Conservation (phyloP, 2,113 vertebrate species). For the Myrmophylax atrothorax region DNA sequence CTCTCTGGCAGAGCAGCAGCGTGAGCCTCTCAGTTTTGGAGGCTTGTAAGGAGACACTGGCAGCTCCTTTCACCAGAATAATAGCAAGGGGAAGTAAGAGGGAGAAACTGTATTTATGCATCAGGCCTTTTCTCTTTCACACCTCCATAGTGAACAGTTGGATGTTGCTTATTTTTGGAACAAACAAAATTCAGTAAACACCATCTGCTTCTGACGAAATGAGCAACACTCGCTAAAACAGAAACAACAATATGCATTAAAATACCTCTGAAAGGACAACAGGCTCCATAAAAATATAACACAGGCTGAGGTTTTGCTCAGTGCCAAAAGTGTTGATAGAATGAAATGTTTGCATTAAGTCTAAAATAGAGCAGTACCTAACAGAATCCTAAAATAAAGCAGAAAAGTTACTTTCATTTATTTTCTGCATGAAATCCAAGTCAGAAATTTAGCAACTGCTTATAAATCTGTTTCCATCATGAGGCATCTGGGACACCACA, state of each 20-base stretch:
- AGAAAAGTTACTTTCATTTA: background rate
- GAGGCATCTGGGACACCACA: background rate
- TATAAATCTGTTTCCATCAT: background rate
- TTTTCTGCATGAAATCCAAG: background rate
- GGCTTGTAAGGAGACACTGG: background rate
- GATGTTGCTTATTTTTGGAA: constrained; percentile 54
- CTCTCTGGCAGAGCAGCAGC: background rate
- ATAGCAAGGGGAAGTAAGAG: constrained; percentile 7
- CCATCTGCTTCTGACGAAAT: constrained; percentile 65
- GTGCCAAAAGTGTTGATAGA: background rate
- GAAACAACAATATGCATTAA: constrained; percentile 16
- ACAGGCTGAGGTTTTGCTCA: background rate
- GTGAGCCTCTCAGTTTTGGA: background rate
- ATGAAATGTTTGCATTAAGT: background rate
- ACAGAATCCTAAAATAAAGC: background rate
- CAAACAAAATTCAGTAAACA: constrained; percentile 46
- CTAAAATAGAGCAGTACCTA: background rate
- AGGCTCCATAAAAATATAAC: background rate
- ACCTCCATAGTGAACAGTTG: constrained; percentile 35
- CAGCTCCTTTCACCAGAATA: constrained; percentile 33
- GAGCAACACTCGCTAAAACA: constrained; percentile 20
- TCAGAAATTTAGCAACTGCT: background rate
- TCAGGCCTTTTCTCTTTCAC: constrained; percentile 49
- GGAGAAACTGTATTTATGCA: constrained; percentile 1
- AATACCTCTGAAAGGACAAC: constrained; percentile 21